phyloP scores from a whole-genome alignment of 1,140 invertebrate genomes.

The Episyrphus balteatus region DNA sequence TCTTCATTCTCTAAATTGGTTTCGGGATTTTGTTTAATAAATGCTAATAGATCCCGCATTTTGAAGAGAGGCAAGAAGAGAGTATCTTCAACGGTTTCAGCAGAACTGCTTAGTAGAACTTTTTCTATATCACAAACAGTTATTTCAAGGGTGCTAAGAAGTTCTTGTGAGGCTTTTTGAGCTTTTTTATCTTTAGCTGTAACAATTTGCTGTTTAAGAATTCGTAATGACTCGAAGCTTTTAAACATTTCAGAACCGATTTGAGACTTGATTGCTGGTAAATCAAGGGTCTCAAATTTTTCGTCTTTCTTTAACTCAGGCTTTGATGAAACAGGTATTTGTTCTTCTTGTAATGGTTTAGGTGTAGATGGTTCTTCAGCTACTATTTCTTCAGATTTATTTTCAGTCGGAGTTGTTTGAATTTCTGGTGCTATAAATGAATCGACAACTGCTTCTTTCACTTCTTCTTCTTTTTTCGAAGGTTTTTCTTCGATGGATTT shows the following conservation, averaged over 20 bases:
- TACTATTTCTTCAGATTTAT: too few relatives aligned
- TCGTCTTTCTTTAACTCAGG: conserved; percentile 9
- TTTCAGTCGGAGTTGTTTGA: too few relatives aligned
- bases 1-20: conserved; percentile 2
- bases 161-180: neutral
- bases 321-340: neutral
- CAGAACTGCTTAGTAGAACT: conserved; percentile 1
- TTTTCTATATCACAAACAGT: conserved; percentile 5
- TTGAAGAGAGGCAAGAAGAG: conserved; percentile 11
- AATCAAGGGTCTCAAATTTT: neutral
- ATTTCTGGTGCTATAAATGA: too few relatives aligned
- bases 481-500: neutral
- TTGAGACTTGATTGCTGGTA: neutral
- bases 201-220: too few relatives aligned
- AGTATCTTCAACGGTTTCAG: conserved; percentile 10
- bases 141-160: neutral
- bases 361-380: too few relatives aligned
- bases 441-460: too few relatives aligned
- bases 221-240: too few relatives aligned
- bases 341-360: too few relatives aligned
- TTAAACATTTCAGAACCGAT: too few relatives aligned
- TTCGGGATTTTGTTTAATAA: conserved; percentile 7
- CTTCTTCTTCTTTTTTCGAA: too few relatives aligned
- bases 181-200: too few relatives aligned
- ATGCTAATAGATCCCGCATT: conserved; percentile 7